Evolutionary conservation across 1,140 invertebrate species (phyloP), one percentile per base, ranked within the genome.

Genomic region (Solen grandis): DNA sequence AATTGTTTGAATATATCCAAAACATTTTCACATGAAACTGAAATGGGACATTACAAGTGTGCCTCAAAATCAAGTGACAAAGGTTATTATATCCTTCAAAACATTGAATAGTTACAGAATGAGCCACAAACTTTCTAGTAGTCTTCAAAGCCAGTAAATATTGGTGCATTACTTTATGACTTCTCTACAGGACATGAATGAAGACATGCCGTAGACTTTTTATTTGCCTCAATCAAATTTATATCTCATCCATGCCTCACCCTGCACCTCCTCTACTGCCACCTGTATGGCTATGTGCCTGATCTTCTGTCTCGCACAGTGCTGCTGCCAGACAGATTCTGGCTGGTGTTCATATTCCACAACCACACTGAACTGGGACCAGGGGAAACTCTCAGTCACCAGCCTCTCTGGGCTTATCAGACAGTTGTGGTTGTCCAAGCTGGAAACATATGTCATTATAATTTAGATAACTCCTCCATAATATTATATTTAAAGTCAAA

Each of bases 361-460:
- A 22, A 79, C 76, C 19, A 79, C 65, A 62, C 54, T 41, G 38
- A 79, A 79, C 31, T 79, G 76, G 3, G 54, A 62, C 76, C 76
- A 79, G 5, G 76, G 76, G 31, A 79, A 79, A 2, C 19, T 27
- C 10, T 79, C 76, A n/a, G 33, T 35, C 22, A 79, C 13, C 1
- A 60, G 19, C 33, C 41, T 60, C 19, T 29, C 19, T 36, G 19
- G 65, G 29, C n/a, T 38, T 29, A 79, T 69, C n/a, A 79, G 16
- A 69, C 63, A 69, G 35, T 79, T 79, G 54, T 79, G 63, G 14
- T 62, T 31, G 46, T 70, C 66, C 35, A 79, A 60, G 16, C 76
- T 79, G 60, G 27, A 76, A 65, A 5, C n/a, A 29, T 25, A 60
- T 3, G 14, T 22, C n/a, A 60, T 8, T 22, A 60, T 60, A 60